phyloP scores from a whole-genome alignment of 1,140 invertebrate species.

The Euwallacea similis region DNA sequence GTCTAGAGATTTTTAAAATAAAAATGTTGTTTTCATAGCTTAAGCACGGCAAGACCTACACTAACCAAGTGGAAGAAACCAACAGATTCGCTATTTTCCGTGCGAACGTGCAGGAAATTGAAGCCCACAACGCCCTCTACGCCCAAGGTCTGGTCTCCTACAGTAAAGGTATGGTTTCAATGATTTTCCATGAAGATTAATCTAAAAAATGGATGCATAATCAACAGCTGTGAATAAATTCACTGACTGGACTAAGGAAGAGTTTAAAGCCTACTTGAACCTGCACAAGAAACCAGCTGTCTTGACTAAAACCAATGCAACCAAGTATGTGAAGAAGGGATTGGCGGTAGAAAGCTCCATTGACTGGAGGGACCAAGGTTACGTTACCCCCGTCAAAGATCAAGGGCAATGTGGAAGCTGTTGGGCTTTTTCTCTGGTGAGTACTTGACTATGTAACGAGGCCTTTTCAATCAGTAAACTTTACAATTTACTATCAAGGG shows the following conservation, averaged over 20 bases:
- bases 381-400: slow-evolving; percentile 28
- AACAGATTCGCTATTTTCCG: slow-evolving; percentile 67
- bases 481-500: not conserved
- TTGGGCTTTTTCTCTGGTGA: slow-evolving; percentile 35
- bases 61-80: slow-evolving; percentile 48
- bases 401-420: slow-evolving; percentile 32
- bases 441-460: not conserved
- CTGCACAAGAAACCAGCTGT: slow-evolving; percentile 4
- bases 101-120: slow-evolving; percentile 81
- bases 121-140: slow-evolving; percentile 77
- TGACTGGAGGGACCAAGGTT: slow-evolving; percentile 33
- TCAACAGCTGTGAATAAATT: slow-evolving; percentile 74
- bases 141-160: slow-evolving; percentile 66
- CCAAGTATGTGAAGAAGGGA: not conserved
- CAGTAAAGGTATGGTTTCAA: slow-evolving; percentile 49
- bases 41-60: slow-evolving; percentile 62
- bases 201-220: not conserved
- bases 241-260: slow-evolving; percentile 80
- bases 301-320: not conserved
- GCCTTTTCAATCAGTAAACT: not conserved
- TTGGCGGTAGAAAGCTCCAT: slow-evolving; percentile 11
- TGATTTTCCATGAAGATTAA: not conserved
- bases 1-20: not conserved
- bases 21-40: slow-evolving; percentile 4
- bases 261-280: slow-evolving; percentile 59